These are phyloP conservation scores for Todus mexicanus DNA, from an alignment of 2,797 vertebrate genomes.

Conservation along the genomic window DNA sequence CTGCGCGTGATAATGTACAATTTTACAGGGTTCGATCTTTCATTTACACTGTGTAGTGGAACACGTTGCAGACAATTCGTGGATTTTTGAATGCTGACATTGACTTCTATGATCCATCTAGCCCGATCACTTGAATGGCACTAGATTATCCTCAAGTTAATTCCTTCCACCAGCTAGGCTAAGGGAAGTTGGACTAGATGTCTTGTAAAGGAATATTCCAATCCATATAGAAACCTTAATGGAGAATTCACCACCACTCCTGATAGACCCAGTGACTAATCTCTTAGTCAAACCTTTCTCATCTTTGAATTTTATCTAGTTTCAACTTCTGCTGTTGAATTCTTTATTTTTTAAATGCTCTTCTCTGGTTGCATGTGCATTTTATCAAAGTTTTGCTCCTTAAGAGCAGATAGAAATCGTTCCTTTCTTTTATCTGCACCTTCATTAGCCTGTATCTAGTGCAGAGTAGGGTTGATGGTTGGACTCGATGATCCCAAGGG, in stretches of 20 bases:
- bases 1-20: neutral
- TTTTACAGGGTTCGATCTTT: neutral
- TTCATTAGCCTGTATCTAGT: neutral
- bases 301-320: neutral
- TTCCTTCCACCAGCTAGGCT: neutral
- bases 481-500: too few species aligned
- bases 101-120: neutral
- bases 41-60: neutral
- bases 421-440: neutral
- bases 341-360: neutral
- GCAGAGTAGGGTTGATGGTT: too few species aligned
- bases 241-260: neutral
- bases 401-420: neutral
- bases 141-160: neutral
- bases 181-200: fast-evolving
- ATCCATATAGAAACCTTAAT: neutral
- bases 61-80: neutral
- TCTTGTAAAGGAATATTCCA: neutral
- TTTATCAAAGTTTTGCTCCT: neutral
- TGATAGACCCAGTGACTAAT: neutral
- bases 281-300: neutral
- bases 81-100: neutral
- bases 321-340: neutral
- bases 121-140: neutral
- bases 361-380: neutral